These are phyloP conservation scores for Anoplius nigerrimus DNA, from an alignment of 2,888 invertebrate species.

Conservation along the genomic window DNA sequence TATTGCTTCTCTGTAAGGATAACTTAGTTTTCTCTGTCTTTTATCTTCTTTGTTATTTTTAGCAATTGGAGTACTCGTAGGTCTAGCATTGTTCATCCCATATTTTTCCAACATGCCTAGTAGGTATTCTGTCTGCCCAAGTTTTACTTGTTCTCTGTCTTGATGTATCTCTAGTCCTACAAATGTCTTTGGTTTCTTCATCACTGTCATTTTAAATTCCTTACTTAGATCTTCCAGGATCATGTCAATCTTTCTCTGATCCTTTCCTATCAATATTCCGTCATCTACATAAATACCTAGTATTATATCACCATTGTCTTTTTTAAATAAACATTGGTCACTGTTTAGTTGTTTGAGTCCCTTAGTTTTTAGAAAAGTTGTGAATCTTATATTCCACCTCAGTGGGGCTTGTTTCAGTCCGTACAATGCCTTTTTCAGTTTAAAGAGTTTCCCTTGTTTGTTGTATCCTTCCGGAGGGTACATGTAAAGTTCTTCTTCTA, in stretches of 20 bases:
- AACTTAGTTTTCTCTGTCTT: neutral
- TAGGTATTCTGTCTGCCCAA: neutral
- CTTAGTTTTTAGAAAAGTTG: neutral
- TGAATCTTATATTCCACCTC: no score
- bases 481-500: no score
- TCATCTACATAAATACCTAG: neutral
- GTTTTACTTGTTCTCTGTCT: neutral
- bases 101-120: neutral
- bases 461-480: no score
- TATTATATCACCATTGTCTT: neutral
- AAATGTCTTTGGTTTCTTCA: neutral
- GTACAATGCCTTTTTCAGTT: neutral
- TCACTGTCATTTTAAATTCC: neutral
- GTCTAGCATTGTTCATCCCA: neutral
- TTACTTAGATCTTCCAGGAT: neutral
- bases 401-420: neutral
- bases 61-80: neutral
- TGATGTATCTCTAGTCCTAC: neutral
- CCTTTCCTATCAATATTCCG: neutral
- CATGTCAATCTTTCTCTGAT: neutral
- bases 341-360: neutral
- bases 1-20: constrained; percentile 4
- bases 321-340: neutral
- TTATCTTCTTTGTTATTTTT: neutral
- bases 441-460: neutral